Evolutionary conservation across 2,888 invertebrate species (phyloP), one percentile per base, ranked within the genome.

Genomic region (Biston stratarius): DNA sequence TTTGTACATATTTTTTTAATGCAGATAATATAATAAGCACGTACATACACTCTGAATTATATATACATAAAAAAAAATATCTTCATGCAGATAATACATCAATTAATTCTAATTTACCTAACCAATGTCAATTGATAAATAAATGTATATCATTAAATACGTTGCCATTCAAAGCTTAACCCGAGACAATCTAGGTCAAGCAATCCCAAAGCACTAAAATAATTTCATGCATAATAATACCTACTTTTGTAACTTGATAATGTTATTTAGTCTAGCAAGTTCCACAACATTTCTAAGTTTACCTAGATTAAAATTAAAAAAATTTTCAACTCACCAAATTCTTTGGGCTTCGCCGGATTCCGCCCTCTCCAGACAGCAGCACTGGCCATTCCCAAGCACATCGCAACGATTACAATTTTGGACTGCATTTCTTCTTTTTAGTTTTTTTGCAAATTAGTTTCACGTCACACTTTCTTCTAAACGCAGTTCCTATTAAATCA

Each of bases 351-450:
- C 24, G 36, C 45, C 0, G 89, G 88, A 8, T 78, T 64, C 1
- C n/a, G 48, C n/a, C 85, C 86, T 7, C 74, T 69, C 77, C 77
- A 88, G 0, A 83, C 84, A 0, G 91, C 92, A 11, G 87, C 88
- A 74, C 75, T 84, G 5, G 83, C 82, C 14, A 84, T 73, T 14
- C 85, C 82, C 66, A 90, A 77, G 66, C 87, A 70, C 61, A 88
- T 62, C 45, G 81, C 77, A 38, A 91, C 65, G 69, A 87, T 69
- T 61, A 88, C 71, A 70, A 86, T 81, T 78, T 85, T 88, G 66
- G 84, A 82, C 82, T 89, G 83, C 89, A 89, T 90, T 77, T 40
- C 36, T 44, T 51, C 3, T 60, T 60, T 48, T 58, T 65, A 61
- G n/a, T 38, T 6, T 15, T 11, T 53, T 49, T 49, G 8, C 34